These are phyloP conservation scores for Psilopsiagon aurifrons DNA, from an alignment of 2,113 vertebrate species.

Conservation along the genomic window DNA sequence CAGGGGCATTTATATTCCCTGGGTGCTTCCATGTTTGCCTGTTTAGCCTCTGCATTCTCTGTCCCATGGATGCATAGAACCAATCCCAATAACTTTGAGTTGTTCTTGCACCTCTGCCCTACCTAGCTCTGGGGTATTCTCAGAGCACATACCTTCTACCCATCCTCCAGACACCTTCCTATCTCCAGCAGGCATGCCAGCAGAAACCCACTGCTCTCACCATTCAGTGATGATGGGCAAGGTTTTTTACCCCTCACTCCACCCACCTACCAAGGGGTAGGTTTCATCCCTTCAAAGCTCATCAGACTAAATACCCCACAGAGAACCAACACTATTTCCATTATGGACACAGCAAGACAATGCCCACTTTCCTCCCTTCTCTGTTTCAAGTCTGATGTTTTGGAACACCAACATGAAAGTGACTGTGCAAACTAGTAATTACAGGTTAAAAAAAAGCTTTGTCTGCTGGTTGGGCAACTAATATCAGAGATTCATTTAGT, in stretches of 20 bases:
- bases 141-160: neutral
- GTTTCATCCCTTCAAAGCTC: neutral
- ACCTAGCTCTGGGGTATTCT: neutral
- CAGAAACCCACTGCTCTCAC: neutral
- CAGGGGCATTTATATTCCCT: neutral
- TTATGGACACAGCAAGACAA: accelerated
- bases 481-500: neutral
- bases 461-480: neutral
- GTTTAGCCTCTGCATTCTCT: neutral
- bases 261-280: neutral
- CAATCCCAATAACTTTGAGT: neutral
- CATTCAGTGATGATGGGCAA: neutral
- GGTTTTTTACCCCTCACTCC: neutral
- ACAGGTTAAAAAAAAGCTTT: neutral
- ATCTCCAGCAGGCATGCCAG: neutral
- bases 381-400: neutral
- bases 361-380: neutral
- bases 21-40: neutral
- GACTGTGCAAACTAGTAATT: neutral
- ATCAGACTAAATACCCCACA: neutral
- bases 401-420: neutral
- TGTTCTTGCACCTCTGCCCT: neutral
- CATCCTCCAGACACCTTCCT: neutral
- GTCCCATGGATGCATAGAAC: neutral
- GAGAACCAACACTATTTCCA: neutral